Base-by-base conservation (phyloP, 1,140 invertebrate species). In the Calosoma granatense region DNA sequence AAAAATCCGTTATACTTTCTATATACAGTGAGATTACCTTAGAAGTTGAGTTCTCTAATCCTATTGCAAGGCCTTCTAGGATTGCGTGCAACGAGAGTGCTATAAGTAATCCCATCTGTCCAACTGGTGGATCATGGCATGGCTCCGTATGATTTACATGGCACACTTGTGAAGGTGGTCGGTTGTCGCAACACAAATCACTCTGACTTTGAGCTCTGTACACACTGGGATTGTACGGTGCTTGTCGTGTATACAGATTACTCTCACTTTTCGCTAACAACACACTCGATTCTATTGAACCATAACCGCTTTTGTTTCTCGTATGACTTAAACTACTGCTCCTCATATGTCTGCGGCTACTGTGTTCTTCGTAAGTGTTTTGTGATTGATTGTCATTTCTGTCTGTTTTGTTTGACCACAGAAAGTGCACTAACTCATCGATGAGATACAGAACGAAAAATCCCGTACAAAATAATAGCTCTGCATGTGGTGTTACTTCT, bases 21-120 rank as follows among this genome's bases (percentile, higher is more conserved):
- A n/a, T n/a, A n/a, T n/a, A n/a, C n/a, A n/a, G n/a, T n/a, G n/a
- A n/a, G n/a, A n/a, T 74, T 70, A 89, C 85, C 74, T 85, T 76
- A 1, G 77, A 64, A 26, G 76, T 61, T 4, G 71, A 73, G 58
- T 81, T 79, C 64, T 86, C 82, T 22, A 93, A 71, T 1, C 90
- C 90, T 64, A 94, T 87, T 1, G 89, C 88, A 22, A 93, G 68
- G 36, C 90, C 90, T 73, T 94, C 90, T 20, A 93, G 76, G 1
- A 88, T 67, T 14, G 87, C 84, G 64, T 90, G 90, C 36, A 90
- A 72, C 2, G 87, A 85, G 4, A 92, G 70, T 0, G 89, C 89
- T 4, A 84, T 66, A 23, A 90, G 66, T 17, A 87, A 69, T 1
- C 84, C 83, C 11, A 83, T 60, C 1, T 77, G 74, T 1, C 79